phyloP scores from a whole-genome alignment of 1,140 invertebrate genomes.

The Mycetomoellerius zeteki region DNA sequence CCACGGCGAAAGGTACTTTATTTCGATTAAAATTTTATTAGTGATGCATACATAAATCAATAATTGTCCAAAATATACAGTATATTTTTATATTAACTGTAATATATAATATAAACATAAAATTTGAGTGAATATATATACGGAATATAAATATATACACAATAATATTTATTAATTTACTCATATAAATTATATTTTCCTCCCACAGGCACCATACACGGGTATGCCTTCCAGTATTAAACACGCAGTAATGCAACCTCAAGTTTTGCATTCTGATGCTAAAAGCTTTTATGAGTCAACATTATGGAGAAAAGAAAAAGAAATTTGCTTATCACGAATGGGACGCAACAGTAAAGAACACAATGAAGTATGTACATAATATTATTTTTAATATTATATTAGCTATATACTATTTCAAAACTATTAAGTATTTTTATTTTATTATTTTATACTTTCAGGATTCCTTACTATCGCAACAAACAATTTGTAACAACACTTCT shows the following conservation, averaged over 20 bases:
- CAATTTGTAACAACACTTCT: neutral
- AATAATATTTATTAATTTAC: slow-evolving; percentile 16
- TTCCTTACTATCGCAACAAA: slow-evolving; percentile 1
- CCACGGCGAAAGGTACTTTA: slow-evolving; percentile 65
- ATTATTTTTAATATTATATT: slow-evolving; percentile 16
- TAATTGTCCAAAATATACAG: neutral
- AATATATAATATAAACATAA: neutral
- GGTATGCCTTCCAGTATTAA: slow-evolving; percentile 69
- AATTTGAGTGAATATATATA: neutral
- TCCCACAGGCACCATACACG: slow-evolving; percentile 64
- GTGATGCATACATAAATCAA: neutral
- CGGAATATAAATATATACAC: neutral
- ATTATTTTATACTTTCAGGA: slow-evolving; percentile 24
- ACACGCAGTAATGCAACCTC: slow-evolving; percentile 72
- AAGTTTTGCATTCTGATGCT: slow-evolving; percentile 73
- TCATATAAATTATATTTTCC: slow-evolving; percentile 5
- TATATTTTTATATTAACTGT: neutral
- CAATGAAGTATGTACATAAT: slow-evolving; percentile 7
- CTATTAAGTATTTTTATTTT: neutral
- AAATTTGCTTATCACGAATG: slow-evolving; percentile 80
- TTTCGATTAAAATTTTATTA: neutral
- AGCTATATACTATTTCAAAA: neutral
- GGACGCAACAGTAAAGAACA: slow-evolving; percentile 28
- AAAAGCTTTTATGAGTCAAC: slow-evolving; percentile 79
- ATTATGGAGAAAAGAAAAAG: slow-evolving; percentile 80